Base-by-base conservation (phyloP, 2,113 vertebrate species). In the Leuciscus idus region DNA sequence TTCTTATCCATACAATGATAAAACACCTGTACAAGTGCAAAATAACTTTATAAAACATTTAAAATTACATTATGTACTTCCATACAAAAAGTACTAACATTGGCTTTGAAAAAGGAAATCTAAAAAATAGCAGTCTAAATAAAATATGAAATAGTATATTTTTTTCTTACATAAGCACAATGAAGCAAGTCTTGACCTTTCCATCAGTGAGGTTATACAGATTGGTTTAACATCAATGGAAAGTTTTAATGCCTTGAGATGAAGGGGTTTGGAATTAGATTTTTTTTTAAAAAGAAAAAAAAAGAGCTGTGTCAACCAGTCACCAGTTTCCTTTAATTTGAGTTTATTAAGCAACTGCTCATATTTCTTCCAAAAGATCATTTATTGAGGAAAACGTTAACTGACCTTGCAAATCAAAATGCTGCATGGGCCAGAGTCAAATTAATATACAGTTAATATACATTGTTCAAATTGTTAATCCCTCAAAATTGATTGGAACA, bases 1-100 rank as follows among this genome's bases (percentile, higher is more conserved):
- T 39, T 39, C 36, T 39, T 7, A 39, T 39, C 36, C 39, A 30
- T 36, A 36, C 36, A 59, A 4, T 33, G 30, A 33, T 9, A 84
- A 23, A 72, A 79, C 61, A 87, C 43, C 73, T 85, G 61, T 6
- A 87, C 59, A 61, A 28, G 62, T 6, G 12, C 62, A 12, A 64
- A 15, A 64, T 6, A 30, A 64, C 2, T 64, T 13, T 30, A 30
- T 30, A 8, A 33, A 17, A 6, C 13, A 33, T 8, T 68, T 66
- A 13, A 30, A 33, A 33, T 33, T 33, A 33, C 30, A 33, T 33
- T 33, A 33, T 33, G 30, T 33, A 33, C 30, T 33, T 33, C 30
- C 30, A 30, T 30, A 33, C 30, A 33, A 33, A 33, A 33, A 33
- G 3, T 33, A 33, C 30, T 33, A 3, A 33, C 30, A 33, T 33